Percentiles rank a stretch among this genome's conserved stretches.
These are phyloP conservation scores for Chaenodraco wilsoni DNA, from an alignment of 2,797 vertebrate genomes.

Conservation along the genomic window DNA sequence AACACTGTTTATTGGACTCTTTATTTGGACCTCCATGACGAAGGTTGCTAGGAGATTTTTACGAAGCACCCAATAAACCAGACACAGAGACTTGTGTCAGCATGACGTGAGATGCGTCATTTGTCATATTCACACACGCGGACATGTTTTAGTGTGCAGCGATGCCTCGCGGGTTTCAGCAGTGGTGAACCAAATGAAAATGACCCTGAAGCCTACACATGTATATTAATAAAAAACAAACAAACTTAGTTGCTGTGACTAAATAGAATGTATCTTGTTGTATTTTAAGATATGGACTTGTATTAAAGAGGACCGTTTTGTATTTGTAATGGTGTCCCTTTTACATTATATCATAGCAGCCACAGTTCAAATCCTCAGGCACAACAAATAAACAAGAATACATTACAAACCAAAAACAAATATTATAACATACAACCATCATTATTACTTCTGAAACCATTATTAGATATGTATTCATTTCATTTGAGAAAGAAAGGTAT, in stretches of 20 bases:
- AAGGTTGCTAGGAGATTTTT: conserved; percentile 43
- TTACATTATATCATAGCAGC: not conserved
- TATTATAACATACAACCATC: no score
- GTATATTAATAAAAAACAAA: not conserved
- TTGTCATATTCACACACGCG: conserved; percentile 41
- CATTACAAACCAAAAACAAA: not conserved
- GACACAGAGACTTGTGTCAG: conserved; percentile 37
- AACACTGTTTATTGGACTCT: not conserved
- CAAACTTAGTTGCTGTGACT: not conserved
- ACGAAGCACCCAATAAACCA: conserved; percentile 10
- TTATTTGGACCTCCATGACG: conserved; percentile 5
- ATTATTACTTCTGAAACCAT: no score
- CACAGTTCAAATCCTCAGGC: not conserved
- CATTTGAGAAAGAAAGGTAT: no score
- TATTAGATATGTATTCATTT: no score
- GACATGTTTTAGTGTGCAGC: conserved; percentile 7
- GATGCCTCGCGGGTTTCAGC: conserved; percentile 2
- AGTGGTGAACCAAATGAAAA: not conserved
- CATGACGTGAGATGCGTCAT: conserved; percentile 36
- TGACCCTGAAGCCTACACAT: not conserved
- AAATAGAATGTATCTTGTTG: not conserved
- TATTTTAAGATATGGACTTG: not conserved
- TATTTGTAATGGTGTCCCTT: not conserved
- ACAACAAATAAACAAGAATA: not conserved
- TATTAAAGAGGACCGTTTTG: not conserved